phyloP scores from a whole-genome alignment of 2,113 vertebrate species.

The Rhinolophus ferrumequinum region DNA sequence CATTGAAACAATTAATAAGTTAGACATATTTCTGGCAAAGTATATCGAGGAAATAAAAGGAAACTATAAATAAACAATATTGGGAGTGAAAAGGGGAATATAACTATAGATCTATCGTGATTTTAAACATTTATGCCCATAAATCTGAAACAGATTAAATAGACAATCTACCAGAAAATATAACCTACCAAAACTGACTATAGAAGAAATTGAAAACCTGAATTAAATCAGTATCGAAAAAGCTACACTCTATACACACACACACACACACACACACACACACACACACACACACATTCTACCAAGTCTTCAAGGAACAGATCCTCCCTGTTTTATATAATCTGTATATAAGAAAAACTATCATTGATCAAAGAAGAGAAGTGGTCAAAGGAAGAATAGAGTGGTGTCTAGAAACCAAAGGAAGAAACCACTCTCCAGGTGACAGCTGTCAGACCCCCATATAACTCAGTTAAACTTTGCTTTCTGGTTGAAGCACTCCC shows the following conservation, averaged over 20 bases:
- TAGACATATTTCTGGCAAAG: background rate
- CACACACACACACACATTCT: background rate
- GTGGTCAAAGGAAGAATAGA: background rate
- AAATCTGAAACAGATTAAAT: background rate
- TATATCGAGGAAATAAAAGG: background rate
- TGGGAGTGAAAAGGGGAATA: background rate
- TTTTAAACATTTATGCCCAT: background rate
- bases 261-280: background rate
- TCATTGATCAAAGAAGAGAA: background rate
- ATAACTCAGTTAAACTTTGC: background rate
- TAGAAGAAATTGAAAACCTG: background rate
- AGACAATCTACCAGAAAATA: background rate
- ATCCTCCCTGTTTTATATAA: background rate
- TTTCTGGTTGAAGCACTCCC: background rate
- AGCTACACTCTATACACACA: background rate
- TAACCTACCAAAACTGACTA: background rate
- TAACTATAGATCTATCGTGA: background rate
- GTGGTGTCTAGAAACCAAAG: background rate
- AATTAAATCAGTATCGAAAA: conserved; percentile 18
- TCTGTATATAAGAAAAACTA: background rate
- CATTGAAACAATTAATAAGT: background rate
- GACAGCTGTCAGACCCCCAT: background rate
- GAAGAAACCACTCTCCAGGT: background rate
- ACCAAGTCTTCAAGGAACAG: background rate
- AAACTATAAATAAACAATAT: background rate